Conservation (phyloP, 1,140 invertebrate genomes). For the Glossosoma conforme region DNA sequence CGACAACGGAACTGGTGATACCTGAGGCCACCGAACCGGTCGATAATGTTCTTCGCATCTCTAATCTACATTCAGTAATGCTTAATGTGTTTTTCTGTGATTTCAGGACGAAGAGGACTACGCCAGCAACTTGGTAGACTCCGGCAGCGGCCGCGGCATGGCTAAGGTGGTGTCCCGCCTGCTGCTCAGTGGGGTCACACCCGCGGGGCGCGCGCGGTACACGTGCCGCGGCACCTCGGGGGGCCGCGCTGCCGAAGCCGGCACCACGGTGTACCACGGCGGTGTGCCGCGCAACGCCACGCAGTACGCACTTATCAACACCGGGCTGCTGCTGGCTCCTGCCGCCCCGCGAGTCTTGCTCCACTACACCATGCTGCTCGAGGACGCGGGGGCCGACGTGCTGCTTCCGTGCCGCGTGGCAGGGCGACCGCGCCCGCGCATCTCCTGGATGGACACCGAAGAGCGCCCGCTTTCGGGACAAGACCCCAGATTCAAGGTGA, state of each 20-base stretch:
- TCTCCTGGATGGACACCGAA: slow-evolving; percentile 63
- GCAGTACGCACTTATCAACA: slow-evolving; percentile 35
- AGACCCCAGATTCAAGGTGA: slow-evolving; percentile 49
- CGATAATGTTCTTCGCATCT: too few species aligned
- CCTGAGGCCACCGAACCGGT: too few species aligned
- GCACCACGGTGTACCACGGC: slow-evolving; percentile 47
- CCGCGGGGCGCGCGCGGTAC: slow-evolving; percentile 57
- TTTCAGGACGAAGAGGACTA: slow-evolving; percentile 38
- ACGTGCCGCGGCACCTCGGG: slow-evolving; percentile 68
- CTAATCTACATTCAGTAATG: too few species aligned
- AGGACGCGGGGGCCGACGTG: slow-evolving; percentile 57
- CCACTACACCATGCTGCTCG: slow-evolving; percentile 50
- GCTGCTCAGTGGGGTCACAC: slow-evolving; percentile 56
- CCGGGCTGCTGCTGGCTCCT: slow-evolving; percentile 39
- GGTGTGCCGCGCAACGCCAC: slow-evolving; percentile 23
- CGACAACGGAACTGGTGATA: too few species aligned
- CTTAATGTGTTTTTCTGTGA: too few species aligned
- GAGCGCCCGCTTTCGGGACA: slow-evolving; percentile 48
- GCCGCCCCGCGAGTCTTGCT: slow-evolving; percentile 52
- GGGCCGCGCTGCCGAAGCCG: slow-evolving; percentile 49
- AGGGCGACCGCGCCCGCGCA: slow-evolving; percentile 57
- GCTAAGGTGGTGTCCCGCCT: slow-evolving; percentile 61
- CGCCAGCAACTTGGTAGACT: slow-evolving; percentile 50
- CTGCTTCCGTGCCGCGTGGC: slow-evolving; percentile 65
- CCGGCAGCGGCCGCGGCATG: slow-evolving; percentile 46